Evolutionary conservation across 2,888 invertebrate species (phyloP), one percentile per base, ranked within the genome.

Genomic region (Rhaphigaster nebulosa): DNA sequence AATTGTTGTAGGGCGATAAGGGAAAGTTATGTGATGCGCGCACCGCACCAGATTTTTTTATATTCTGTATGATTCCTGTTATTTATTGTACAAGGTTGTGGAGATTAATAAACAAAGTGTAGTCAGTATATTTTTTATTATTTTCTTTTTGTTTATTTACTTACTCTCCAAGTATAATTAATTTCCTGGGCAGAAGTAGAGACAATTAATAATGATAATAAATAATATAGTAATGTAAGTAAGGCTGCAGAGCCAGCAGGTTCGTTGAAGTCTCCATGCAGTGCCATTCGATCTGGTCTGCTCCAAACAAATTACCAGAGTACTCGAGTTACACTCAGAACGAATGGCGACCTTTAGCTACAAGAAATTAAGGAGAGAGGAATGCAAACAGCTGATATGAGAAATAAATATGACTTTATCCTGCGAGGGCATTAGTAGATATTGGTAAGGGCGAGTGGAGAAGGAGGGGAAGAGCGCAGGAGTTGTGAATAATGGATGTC

Each of bases 351-450:
- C 70, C 70, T 76, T 76, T 76, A 18, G 70, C 70, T 76, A 18
- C 18, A 23, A 76, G 70, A 76, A 38, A 76, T 76, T 76, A 76
- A 76, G 38, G 8, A 76, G 18, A 23, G 65, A n/a, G 65, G 65
- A 60, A 60, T 60, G 13, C n/a, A 1, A 60, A 60, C n/a, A n/a
- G 60, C 60, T 18, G 29, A 76, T 76, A 76, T 76, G 34, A 76
- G 70, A 76, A 76, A 76, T 76, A 76, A 34, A 76, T 76, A 76
- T 76, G 38, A 76, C 70, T 76, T 76, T 76, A 76, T 76, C 70
- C 70, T 23, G 70, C 0, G 34, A 15, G 12, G 29, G 29, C 65
- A 65, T 65, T 65, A 76, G 34, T 29, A 1, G 70, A 29, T 38
- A 76, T 76, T 76, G 70, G 29, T 65, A 65, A 29, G 60, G 26